Conservation (phyloP, 2,888 invertebrate genomes). For the Phragmatobia fuliginosa region DNA sequence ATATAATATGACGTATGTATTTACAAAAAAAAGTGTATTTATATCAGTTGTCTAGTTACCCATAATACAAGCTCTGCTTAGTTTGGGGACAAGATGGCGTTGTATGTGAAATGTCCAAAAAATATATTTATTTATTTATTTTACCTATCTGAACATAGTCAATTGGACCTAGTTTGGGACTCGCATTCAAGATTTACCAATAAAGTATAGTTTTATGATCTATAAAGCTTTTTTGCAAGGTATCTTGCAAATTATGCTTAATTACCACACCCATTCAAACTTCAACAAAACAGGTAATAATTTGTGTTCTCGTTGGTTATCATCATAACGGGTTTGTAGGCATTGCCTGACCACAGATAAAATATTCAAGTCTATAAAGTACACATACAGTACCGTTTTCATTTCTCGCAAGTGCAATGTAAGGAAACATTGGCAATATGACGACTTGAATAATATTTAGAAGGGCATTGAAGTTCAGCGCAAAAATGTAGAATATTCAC, state of each 20-base stretch:
- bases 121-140: too few species aligned
- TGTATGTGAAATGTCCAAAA: too few species aligned
- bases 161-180: background rate
- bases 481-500: too few species aligned
- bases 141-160: too few species aligned
- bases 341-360: background rate
- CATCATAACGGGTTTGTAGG: background rate
- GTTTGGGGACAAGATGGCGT: too few species aligned
- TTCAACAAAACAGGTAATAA: background rate
- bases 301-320: background rate
- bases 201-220: background rate
- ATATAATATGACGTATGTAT: too few species aligned
- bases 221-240: background rate
- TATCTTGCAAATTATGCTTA: background rate
- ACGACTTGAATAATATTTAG: background rate
- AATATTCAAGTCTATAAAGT: constrained; percentile 1
- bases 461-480: background rate
- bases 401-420: background rate
- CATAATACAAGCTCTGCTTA: too few species aligned
- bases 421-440: background rate
- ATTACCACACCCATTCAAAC: background rate
- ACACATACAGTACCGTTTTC: constrained; percentile 2
- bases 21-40: too few species aligned
- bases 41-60: too few species aligned
- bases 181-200: too few species aligned